Conservation (phyloP, 2,888 invertebrate species). For the Synanthedon myopaeformis region DNA sequence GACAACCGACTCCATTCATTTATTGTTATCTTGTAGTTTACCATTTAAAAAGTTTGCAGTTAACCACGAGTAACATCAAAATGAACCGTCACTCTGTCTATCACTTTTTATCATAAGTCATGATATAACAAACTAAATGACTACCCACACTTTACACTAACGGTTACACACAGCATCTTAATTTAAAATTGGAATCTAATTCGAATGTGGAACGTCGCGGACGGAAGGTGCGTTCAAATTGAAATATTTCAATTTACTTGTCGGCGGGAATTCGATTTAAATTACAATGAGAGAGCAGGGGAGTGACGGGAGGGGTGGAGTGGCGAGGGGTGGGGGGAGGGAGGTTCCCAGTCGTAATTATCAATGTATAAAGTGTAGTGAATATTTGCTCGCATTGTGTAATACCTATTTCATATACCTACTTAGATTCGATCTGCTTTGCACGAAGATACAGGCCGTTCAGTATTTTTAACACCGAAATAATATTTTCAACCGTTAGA, state of each 20-base stretch:
- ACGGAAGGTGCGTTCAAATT: slow-evolving; percentile 54
- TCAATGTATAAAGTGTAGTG: slow-evolving; percentile 47
- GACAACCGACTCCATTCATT: no score
- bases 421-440: not conserved
- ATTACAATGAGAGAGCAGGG: slow-evolving; percentile 53
- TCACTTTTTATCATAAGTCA: no score
- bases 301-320: slow-evolving; percentile 8
- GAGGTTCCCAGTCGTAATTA: slow-evolving; percentile 31
- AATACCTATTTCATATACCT: not conserved
- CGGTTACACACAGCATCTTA: slow-evolving; percentile 24
- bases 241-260: slow-evolving; percentile 68
- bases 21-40: no score
- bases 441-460: not conserved
- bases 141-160: not conserved
- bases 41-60: no score
- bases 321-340: slow-evolving; percentile 6
- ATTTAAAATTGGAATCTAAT: slow-evolving; percentile 41
- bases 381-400: slow-evolving; percentile 40
- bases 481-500: no score
- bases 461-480: no score
- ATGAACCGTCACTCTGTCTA: no score
- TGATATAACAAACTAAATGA: no score
- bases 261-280: slow-evolving; percentile 65
- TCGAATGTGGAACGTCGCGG: slow-evolving; percentile 32
- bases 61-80: no score